Conservation (phyloP, 2,113 vertebrate species). For the Etia nguti region DNA sequence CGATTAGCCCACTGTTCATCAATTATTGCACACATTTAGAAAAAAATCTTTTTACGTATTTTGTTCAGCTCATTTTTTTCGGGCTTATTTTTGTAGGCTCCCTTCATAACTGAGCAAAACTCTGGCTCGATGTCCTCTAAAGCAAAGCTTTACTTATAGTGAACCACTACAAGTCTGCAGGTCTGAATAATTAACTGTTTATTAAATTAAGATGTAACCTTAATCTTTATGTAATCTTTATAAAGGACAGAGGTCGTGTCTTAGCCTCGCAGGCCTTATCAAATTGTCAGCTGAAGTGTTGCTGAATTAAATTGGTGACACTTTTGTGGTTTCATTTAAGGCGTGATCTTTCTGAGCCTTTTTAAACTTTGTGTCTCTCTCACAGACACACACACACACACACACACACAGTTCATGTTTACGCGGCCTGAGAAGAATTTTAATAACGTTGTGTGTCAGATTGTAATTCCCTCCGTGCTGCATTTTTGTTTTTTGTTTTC, state of each 20-base stretch:
- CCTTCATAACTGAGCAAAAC: not conserved
- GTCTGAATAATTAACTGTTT: not conserved
- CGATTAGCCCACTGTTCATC: not conserved
- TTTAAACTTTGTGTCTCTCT: not conserved
- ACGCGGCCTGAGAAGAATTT: not conserved
- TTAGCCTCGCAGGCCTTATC: not conserved
- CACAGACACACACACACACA: not conserved
- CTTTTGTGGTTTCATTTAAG: not conserved
- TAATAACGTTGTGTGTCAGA: not conserved
- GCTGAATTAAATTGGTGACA: accelerated
- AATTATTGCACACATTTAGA: not conserved
- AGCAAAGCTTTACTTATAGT: not conserved
- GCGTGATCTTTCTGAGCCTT: not conserved
- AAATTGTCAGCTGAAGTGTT: not conserved
- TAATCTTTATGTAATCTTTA: not conserved
- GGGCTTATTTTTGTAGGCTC: not conserved
- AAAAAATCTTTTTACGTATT: not conserved
- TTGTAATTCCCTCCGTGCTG: not conserved
- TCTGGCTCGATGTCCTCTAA: not conserved
- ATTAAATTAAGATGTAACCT: not conserved
- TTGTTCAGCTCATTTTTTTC: not conserved
- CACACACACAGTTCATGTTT: not conserved
- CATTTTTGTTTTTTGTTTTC: not conserved
- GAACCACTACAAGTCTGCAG: not conserved
- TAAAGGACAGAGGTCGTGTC: not conserved